Evolutionary conservation across 2,797 vertebrate genomes (phyloP), one percentile per base, ranked within the genome.

Genomic region (Hypotaenidia okinawae): DNA sequence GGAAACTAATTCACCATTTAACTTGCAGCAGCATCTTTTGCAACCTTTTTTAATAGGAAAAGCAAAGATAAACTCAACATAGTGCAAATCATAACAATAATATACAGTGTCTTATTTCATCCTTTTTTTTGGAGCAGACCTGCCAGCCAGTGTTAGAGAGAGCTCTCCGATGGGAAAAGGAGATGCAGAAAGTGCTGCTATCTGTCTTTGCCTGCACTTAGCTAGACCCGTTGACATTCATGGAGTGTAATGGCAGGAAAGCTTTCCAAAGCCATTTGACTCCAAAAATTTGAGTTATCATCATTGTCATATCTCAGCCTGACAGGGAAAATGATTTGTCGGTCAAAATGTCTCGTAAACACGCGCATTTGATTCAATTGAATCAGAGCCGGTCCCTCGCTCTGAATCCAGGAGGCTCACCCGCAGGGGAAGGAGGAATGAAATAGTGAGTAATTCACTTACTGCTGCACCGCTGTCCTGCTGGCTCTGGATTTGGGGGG

Each of bases 191-290:
- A 96, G 67, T 30, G 37, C 93, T 88, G 37, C 59, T 68, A 89
- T 96, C 80, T 63, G 67, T 94, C 35, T 94, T 89, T 4, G 10
- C 52, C 67, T 90, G n/a, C 15, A 77, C 59, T 91, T 75, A 82
- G 59, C 72, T 28, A 58, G 64, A 57, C 37, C 84, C 51, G 1
- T n/a, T 96, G 94, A 81, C 30, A 72, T 95, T 95, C 87, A 62
- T 3, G 0, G 72, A 23, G 13, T 87, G 77, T 93, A 90, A 78
- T 61, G 35, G 70, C 24, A 95, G 55, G 72, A 91, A 74, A 89
- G 70, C 91, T 97, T 96, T 85, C 89, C 47, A 80, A 91, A 89
- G 72, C 63, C 64, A 70, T 96, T 89, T 87, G 64, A 72, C 91
- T 84, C 37, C 55, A 92, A 96, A 94, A 95, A 93, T 82, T 73